Percentiles rank a stretch among this genome's conserved stretches.
phyloP scores from a whole-genome alignment of 2,888 invertebrate species.

The Drosophila sordidula region DNA sequence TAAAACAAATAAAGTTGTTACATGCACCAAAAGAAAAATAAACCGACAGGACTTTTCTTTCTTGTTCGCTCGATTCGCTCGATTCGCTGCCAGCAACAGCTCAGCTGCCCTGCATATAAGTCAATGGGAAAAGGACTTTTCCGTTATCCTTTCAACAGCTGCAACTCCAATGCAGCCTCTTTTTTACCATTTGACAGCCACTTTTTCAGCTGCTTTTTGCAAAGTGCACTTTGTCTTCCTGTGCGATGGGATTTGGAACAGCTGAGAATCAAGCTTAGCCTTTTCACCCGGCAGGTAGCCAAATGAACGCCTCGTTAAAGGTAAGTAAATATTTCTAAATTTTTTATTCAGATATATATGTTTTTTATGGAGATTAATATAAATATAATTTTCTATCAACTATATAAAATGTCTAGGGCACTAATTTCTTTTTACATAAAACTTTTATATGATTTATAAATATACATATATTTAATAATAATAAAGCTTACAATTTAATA shows the following conservation, averaged over 20 bases:
- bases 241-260: slow-evolving; percentile 6
- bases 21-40: slow-evolving; percentile 28
- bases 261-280: slow-evolving; percentile 19
- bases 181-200: slow-evolving; percentile 30
- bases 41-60: slow-evolving; percentile 1
- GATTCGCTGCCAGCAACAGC: slow-evolving; percentile 7
- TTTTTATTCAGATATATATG: too few species aligned
- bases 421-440: too few species aligned
- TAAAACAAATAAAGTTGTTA: slow-evolving; percentile 53
- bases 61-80: not conserved
- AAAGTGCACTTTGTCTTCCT: slow-evolving; percentile 5
- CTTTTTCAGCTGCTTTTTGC: slow-evolving; percentile 15
- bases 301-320: not conserved
- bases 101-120: slow-evolving; percentile 7
- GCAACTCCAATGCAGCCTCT: not conserved
- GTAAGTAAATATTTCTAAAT: not conserved
- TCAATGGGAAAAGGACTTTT: not conserved
- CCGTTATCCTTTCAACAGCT: not conserved
- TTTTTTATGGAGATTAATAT: too few species aligned
- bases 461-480: too few species aligned
- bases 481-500: too few species aligned
- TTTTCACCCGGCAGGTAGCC: slow-evolving; percentile 38
- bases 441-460: too few species aligned
- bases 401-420: too few species aligned
- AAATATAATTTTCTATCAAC: too few species aligned